Conservation (phyloP, 1,140 invertebrate genomes). For the Pseudomyrmex dendroicus region DNA sequence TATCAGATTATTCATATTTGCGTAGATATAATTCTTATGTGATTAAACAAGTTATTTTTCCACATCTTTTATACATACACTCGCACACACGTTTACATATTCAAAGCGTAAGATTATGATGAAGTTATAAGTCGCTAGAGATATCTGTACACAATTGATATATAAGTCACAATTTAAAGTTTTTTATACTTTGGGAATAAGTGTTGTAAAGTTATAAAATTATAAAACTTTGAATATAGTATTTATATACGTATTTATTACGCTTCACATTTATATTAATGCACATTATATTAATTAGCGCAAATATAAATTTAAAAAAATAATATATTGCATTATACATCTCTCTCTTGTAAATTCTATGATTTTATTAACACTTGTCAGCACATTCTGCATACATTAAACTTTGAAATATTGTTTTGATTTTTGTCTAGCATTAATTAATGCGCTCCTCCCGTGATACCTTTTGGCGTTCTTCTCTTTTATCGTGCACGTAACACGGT, state of each 20-base stretch:
- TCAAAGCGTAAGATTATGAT: no score
- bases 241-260: neutral
- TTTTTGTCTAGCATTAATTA: neutral
- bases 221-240: neutral
- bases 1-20: neutral
- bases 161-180: no score
- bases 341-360: neutral
- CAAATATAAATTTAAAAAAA: neutral
- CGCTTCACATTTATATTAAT: no score
- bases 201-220: no score
- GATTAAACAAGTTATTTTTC: neutral
- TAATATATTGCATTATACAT: neutral
- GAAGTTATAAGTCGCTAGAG: no score
- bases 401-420: neutral
- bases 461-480: neutral
- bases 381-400: neutral
- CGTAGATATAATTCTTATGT: neutral
- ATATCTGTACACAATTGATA: no score
- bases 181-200: no score
- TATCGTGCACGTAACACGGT: slow-evolving; percentile 6
- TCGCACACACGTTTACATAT: no score
- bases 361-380: neutral
- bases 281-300: neutral
- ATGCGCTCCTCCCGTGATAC: neutral
- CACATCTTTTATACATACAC: neutral